These are phyloP conservation scores for Phallusia fumigata DNA, from an alignment of 23 tunicate genomes.

Conservation along the genomic window DNA sequence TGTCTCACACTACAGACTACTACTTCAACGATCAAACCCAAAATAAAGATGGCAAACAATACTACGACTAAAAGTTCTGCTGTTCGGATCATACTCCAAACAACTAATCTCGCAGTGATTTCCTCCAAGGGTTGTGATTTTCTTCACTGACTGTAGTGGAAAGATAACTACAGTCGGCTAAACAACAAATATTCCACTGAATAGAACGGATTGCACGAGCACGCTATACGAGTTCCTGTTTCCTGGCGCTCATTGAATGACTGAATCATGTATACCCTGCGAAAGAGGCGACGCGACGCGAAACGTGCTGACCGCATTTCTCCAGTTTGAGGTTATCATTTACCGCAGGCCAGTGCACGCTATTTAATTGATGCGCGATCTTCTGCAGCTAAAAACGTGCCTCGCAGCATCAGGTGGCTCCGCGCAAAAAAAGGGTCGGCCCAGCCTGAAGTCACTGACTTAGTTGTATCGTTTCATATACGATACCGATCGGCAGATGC, in stretches of 20 bases:
- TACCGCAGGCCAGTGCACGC: constrained; percentile 16
- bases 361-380: not conserved
- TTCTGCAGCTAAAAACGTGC: not conserved
- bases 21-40: too few species aligned
- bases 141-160: not conserved
- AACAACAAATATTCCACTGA: not conserved
- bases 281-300: not conserved
- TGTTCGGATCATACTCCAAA: not conserved
- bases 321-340: not conserved
- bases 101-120: too few species aligned
- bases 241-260: not conserved
- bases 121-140: too few species aligned
- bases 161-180: not conserved
- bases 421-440: not conserved
- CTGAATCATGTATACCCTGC: constrained; percentile 13
- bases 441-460: not conserved
- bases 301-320: not conserved
- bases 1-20: too few species aligned
- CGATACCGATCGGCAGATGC: not conserved
- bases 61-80: too few species aligned
- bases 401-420: not conserved
- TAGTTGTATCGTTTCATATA: not conserved
- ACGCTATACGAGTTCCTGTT: constrained; percentile 20
- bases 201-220: constrained; percentile 7
- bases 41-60: too few species aligned